phyloP scores from a whole-genome alignment of 2,113 vertebrate species.

The Pithys albifrons region DNA sequence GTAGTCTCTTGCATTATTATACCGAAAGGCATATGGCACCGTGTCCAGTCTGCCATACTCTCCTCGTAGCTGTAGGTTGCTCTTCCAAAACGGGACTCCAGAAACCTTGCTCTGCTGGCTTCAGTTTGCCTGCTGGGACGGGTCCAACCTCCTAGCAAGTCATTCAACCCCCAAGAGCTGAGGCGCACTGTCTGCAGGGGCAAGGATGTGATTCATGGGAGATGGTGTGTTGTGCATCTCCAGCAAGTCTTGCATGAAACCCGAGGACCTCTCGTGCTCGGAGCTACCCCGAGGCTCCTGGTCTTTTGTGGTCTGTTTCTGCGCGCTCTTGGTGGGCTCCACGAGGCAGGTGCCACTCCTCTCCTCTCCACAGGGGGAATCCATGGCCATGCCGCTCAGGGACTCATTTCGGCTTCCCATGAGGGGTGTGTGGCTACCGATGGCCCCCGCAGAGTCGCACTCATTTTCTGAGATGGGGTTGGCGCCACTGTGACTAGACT shows the following conservation, averaged over 20 bases:
- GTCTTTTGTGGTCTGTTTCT: constrained; percentile 32
- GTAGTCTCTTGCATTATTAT: constrained; percentile 65
- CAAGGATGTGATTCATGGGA: constrained; percentile 76
- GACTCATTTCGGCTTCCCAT: constrained; percentile 59
- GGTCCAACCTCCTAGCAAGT: constrained; percentile 31
- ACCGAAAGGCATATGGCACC: constrained; percentile 76
- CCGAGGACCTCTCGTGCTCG: constrained; percentile 28
- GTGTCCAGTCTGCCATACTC: constrained; percentile 32
- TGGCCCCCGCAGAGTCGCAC: constrained; percentile 38
- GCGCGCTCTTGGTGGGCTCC: constrained; percentile 4
- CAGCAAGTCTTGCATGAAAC: constrained; percentile 79
- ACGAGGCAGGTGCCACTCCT: neutral
- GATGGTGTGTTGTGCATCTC: constrained; percentile 78
- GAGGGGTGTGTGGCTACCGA: constrained; percentile 23
- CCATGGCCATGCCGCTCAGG: neutral
- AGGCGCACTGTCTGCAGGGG: constrained; percentile 70
- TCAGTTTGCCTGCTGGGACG: neutral
- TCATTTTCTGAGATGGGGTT: constrained; percentile 84
- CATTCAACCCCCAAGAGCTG: constrained; percentile 86
- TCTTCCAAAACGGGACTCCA: neutral
- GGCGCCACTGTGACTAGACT: constrained; percentile 83
- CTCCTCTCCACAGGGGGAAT: constrained; percentile 54
- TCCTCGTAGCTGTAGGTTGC: neutral
- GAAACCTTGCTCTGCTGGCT: constrained; percentile 54
- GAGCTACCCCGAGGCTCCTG: constrained; percentile 43